These are phyloP conservation scores for Micropoecilia bifurca DNA, from an alignment of 2,797 vertebrate genomes.

Conservation along the genomic window DNA sequence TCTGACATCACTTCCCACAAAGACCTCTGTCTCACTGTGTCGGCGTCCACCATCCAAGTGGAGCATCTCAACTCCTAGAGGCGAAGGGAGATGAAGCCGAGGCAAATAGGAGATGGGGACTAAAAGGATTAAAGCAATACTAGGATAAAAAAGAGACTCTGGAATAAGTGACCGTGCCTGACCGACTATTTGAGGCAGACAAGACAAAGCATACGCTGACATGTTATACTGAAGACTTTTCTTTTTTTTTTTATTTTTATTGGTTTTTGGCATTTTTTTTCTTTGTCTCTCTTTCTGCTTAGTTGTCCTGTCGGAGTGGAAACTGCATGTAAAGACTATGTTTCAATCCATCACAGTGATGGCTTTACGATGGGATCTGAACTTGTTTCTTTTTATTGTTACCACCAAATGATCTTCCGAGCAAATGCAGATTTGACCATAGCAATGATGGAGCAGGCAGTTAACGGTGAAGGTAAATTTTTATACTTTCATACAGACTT, in stretches of 20 bases:
- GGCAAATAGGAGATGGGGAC: conserved; percentile 38
- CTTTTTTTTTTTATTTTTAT: conserved; percentile 10
- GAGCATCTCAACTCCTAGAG: conserved; percentile 95
- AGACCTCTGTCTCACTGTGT: conserved; percentile 98
- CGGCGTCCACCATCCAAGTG: conserved; percentile 96
- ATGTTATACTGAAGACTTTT: conserved; percentile 45
- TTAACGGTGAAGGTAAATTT: conserved; percentile 72
- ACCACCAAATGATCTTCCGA: conserved; percentile 72
- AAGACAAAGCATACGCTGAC: conserved; percentile 47
- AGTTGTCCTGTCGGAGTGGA: conserved; percentile 48
- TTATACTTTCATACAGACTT: conserved; percentile 77
- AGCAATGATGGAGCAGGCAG: conserved; percentile 48
- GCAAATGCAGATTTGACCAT: conserved; percentile 50
- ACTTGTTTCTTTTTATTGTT: conserved; percentile 51
- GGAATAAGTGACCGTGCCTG: conserved; percentile 65
- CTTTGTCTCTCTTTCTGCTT: conserved; percentile 49
- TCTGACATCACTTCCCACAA: conserved; percentile 88
- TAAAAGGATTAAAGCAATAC: conserved; percentile 72
- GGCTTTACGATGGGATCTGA: conserved; percentile 65
- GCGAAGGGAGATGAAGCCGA: conserved; percentile 31
- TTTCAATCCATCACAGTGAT: conserved; percentile 77
- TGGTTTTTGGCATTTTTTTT: conserved; percentile 49
- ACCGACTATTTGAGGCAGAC: conserved; percentile 45
- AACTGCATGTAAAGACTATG: conserved; percentile 67
- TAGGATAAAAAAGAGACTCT: conserved; percentile 53